A percentile compares a stretch with the other conserved stretches of the same genome.
These are phyloP conservation scores for Epirrita christyi DNA, from an alignment of 2,888 invertebrate species.

Conservation along the genomic window DNA sequence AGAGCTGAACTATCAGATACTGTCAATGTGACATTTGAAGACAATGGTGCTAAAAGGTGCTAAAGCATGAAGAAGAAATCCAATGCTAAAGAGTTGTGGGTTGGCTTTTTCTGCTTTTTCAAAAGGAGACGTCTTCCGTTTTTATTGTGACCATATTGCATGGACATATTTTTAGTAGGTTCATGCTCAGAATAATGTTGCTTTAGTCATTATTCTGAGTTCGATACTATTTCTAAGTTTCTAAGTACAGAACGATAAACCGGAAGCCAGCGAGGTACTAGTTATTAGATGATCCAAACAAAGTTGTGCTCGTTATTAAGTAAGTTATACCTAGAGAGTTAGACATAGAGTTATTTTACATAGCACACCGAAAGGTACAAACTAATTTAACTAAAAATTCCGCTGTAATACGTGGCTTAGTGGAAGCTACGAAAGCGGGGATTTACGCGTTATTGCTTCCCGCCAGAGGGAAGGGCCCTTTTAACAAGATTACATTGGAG, in stretches of 20 bases:
- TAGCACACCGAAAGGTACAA: slow-evolving; percentile 15
- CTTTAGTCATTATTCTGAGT: no score
- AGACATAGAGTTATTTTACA: not conserved
- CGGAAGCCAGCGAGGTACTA: no score
- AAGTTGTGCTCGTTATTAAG: no score
- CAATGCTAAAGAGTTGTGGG: not conserved
- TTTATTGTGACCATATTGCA: no score
- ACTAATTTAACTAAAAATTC: slow-evolving; percentile 68
- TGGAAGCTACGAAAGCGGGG: slow-evolving; percentile 77
- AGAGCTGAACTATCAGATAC: not conserved
- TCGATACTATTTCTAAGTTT: no score
- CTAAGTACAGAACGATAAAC: no score
- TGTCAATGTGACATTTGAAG: not conserved
- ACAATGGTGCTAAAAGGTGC: no score
- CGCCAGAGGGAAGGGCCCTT: slow-evolving; percentile 59
- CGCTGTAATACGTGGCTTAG: slow-evolving; percentile 73
- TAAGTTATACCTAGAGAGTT: not conserved
- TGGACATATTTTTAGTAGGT: no score
- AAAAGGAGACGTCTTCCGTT: no score
- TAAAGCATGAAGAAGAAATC: no score
- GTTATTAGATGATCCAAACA: no score
- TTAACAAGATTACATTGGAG: slow-evolving; percentile 84
- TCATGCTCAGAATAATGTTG: no score
- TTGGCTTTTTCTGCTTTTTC: not conserved
- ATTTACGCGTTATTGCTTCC: slow-evolving; percentile 78